These are phyloP conservation scores for Hirtodrosophila trivittata DNA, from an alignment of 2,888 invertebrate genomes.

Conservation along the genomic window DNA sequence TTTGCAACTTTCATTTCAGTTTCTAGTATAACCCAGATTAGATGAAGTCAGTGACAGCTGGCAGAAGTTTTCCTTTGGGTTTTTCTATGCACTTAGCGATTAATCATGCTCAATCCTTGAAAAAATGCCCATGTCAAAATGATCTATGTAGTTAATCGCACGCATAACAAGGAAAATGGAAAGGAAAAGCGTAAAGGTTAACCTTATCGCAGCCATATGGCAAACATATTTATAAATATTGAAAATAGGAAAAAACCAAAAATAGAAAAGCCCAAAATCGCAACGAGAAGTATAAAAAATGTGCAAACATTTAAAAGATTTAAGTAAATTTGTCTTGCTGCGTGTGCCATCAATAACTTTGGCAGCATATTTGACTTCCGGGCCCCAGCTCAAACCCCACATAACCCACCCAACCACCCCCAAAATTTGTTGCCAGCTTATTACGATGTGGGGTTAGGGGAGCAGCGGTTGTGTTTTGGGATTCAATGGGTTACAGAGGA, in stretches of 20 bases:
- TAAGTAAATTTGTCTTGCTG: slow-evolving; percentile 78
- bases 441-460: slow-evolving; percentile 22
- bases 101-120: slow-evolving; percentile 26
- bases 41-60: slow-evolving; percentile 11
- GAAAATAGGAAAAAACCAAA: slow-evolving; percentile 29
- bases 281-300: slow-evolving; percentile 62
- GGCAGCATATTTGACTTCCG: slow-evolving; percentile 73
- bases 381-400: slow-evolving; percentile 23
- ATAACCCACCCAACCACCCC: background rate
- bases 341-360: slow-evolving; percentile 76
- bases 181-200: slow-evolving; percentile 27
- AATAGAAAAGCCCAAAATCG: background rate
- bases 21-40: background rate
- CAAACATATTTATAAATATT: slow-evolving; percentile 65
- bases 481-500: slow-evolving; percentile 18
- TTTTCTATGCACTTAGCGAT: slow-evolving; percentile 21
- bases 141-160: slow-evolving; percentile 66
- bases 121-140: slow-evolving; percentile 61
- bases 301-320: slow-evolving; percentile 78
- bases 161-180: slow-evolving; percentile 24
- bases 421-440: slow-evolving; percentile 23
- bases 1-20: too few species aligned
- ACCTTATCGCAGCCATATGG: slow-evolving; percentile 24
- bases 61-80: background rate
- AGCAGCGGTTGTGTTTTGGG: slow-evolving; percentile 16